Percentiles rank a stretch among this genome's conserved stretches.
phyloP scores from a whole-genome alignment of 2,797 vertebrate genomes.

The Myotis pilosus region DNA sequence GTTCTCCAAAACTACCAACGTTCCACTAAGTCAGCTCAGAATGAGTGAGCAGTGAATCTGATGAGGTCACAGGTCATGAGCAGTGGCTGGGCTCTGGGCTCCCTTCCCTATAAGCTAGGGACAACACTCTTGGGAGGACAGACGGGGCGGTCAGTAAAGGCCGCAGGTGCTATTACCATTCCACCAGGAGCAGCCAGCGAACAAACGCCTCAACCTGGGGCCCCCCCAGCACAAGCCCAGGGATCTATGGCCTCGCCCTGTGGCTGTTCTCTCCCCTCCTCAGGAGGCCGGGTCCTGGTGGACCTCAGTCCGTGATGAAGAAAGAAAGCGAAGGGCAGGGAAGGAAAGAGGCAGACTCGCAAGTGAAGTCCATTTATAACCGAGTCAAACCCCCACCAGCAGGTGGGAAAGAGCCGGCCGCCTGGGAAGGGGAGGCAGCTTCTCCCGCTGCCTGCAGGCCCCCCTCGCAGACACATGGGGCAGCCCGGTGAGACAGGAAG shows the following conservation, averaged over 20 bases:
- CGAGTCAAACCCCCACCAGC: neutral
- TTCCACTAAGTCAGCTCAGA: neutral
- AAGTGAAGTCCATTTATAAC: neutral
- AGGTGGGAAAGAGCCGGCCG: neutral
- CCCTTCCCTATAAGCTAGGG: neutral
- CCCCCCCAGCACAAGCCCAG: neutral
- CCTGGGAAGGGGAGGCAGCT: neutral
- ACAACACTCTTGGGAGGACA: neutral
- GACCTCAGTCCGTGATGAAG: neutral
- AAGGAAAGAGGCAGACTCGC: neutral
- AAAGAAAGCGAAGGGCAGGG: too few species aligned
- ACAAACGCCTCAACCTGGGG: neutral
- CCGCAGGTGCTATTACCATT: neutral
- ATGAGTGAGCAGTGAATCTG: neutral
- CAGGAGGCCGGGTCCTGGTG: neutral
- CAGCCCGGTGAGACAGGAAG: neutral
- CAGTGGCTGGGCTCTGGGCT: neutral
- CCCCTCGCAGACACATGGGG: neutral
- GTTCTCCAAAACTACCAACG: neutral
- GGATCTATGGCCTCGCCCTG: neutral
- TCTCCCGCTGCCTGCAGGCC: neutral
- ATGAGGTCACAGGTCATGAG: neutral
- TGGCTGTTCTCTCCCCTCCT: neutral
- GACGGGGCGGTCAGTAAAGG: neutral
- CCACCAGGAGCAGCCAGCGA: too few species aligned